These are phyloP conservation scores for Ictidomys tridecemlineatus DNA, from an alignment of 2,113 vertebrate species.

Conservation along the genomic window DNA sequence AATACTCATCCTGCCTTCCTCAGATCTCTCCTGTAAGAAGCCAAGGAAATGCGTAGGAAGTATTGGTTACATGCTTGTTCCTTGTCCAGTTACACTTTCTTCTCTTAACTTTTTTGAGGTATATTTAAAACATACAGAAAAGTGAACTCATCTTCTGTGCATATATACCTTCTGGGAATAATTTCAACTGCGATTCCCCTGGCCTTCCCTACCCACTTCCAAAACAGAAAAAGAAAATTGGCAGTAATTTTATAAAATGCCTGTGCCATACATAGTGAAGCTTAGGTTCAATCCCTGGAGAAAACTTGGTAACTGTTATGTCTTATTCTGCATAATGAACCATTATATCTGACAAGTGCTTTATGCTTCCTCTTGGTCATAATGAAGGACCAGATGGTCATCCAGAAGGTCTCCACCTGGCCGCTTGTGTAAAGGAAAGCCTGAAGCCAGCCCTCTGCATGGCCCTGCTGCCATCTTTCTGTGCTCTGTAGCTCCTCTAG, in stretches of 20 bases:
- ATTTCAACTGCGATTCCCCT: background rate
- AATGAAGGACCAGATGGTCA: background rate
- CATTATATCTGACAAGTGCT: background rate
- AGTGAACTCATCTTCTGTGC: background rate
- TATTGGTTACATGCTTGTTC: background rate
- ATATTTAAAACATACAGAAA: background rate
- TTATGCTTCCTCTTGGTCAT: background rate
- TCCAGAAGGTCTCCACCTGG: background rate
- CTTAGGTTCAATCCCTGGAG: background rate
- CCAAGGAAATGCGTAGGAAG: background rate
- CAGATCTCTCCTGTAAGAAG: background rate
- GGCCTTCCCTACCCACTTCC: background rate
- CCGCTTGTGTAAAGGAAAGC: background rate
- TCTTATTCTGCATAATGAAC: background rate
- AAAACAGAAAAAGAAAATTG: background rate
- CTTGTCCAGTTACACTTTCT: background rate
- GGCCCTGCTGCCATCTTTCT: too few relatives aligned
- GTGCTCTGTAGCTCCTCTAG: background rate
- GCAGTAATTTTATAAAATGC: background rate
- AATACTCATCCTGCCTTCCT: background rate
- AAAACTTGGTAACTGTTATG: background rate
- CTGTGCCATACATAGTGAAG: background rate
- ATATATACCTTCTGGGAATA: background rate
- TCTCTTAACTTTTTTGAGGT: background rate
- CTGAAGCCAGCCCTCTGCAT: background rate